Percentiles rank a stretch among this genome's conserved stretches.
Conservation (phyloP, 1,140 invertebrate species). For the Schlechtendalia chinensis region DNA sequence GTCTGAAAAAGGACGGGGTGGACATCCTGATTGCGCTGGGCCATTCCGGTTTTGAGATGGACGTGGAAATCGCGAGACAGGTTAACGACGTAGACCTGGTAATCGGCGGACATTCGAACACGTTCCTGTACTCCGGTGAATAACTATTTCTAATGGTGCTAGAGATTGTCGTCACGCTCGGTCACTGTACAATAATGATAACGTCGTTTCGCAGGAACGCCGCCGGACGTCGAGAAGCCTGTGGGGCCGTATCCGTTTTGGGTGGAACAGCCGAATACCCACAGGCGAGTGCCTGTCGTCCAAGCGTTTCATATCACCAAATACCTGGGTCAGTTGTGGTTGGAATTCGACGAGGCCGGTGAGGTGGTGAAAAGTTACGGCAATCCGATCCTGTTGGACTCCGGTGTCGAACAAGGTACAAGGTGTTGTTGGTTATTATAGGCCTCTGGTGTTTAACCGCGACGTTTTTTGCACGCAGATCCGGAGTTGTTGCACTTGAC, state of each 20-base stretch:
- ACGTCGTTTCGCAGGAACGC: slow-evolving; percentile 56
- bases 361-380: slow-evolving; percentile 70
- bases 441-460: no score
- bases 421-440: no score
- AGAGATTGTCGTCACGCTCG: no score
- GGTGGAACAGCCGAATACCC: slow-evolving; percentile 65
- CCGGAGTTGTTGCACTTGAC: no score
- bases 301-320: slow-evolving; percentile 91
- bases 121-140: slow-evolving; percentile 75
- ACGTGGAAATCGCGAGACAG: slow-evolving; percentile 73
- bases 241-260: slow-evolving; percentile 75
- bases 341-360: slow-evolving; percentile 72
- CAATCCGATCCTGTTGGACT: slow-evolving; percentile 77
- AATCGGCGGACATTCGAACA: slow-evolving; percentile 84
- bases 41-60: slow-evolving; percentile 79
- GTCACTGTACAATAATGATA: no score
- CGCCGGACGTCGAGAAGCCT: slow-evolving; percentile 67
- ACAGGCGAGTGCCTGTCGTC: slow-evolving; percentile 77
- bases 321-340: slow-evolving; percentile 77
- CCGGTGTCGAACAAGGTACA: slow-evolving; percentile 29
- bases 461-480: no score
- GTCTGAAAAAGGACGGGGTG: slow-evolving; percentile 62
- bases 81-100: slow-evolving; percentile 82
- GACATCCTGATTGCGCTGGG: slow-evolving; percentile 86
- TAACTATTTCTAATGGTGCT: no score